Evolutionary conservation across 2,113 vertebrate species (phyloP).

Genomic region (Progne subis): DNA sequence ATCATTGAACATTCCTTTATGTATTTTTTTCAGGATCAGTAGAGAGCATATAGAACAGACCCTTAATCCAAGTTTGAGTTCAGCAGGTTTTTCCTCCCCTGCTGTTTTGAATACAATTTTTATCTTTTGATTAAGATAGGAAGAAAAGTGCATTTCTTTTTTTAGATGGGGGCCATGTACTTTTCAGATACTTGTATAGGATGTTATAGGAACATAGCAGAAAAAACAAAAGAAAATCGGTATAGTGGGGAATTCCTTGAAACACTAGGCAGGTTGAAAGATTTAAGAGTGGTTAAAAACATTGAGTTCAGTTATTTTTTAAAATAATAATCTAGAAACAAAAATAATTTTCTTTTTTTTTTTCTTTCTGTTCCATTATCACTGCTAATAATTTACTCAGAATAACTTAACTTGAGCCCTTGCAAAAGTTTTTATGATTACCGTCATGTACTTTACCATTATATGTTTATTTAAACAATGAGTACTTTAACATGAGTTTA

Average conservation of each 20-base stretch:
- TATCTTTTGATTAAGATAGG: slow-evolving; percentile 17
- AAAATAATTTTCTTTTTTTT: not conserved
- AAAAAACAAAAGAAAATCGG: not conserved
- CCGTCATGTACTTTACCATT: not conserved
- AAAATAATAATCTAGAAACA: not conserved
- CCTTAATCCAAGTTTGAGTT: slow-evolving; percentile 24
- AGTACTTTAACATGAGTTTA: not conserved
- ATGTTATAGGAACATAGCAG: not conserved
- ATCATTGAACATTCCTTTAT: slow-evolving; percentile 34
- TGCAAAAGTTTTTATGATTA: not conserved
- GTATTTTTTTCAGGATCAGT: slow-evolving; percentile 42
- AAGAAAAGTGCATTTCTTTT: not conserved
- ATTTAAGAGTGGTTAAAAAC: not conserved
- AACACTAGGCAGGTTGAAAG: not conserved
- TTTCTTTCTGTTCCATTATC: not conserved
- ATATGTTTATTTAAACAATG: not conserved
- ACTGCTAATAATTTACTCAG: not conserved
- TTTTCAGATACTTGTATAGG: not conserved
- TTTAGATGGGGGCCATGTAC: not conserved
- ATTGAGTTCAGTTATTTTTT: not conserved
- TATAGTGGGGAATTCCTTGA: not conserved
- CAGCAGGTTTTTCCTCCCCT: not conserved
- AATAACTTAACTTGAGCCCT: not conserved
- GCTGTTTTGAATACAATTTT: slow-evolving; percentile 2
- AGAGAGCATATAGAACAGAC: not conserved